These are phyloP conservation scores for Urocolius indicus DNA, from an alignment of 2,113 vertebrate species.

Conservation along the genomic window DNA sequence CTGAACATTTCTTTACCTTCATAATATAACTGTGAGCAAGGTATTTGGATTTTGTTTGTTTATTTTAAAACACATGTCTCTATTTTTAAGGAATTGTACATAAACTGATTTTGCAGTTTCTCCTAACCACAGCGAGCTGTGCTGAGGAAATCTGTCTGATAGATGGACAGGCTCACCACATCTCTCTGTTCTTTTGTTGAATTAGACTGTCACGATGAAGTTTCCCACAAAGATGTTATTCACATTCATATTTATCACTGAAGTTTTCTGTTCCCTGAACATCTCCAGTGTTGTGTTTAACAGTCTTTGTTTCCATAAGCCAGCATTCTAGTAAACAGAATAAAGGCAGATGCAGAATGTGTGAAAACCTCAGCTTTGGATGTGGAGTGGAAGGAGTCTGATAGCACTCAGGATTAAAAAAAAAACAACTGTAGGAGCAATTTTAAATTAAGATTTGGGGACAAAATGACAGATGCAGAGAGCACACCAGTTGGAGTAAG, in stretches of 20 bases:
- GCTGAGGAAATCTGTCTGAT: background rate
- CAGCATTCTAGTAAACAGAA: background rate
- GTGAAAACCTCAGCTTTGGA: background rate
- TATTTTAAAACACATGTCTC: background rate
- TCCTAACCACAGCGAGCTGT: background rate
- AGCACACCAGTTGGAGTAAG: background rate
- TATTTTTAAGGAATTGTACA: background rate
- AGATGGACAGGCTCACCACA: accelerated
- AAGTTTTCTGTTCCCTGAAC: background rate
- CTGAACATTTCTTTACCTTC: background rate
- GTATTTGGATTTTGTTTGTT: background rate
- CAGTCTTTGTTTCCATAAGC: background rate
- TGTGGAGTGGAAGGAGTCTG: background rate
- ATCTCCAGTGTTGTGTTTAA: background rate
- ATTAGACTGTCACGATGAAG: background rate
- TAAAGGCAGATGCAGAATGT: background rate
- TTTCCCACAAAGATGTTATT: background rate
- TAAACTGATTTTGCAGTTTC: background rate
- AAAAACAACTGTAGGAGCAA: background rate
- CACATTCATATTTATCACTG: background rate
- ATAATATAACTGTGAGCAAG: background rate
- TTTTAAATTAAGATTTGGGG: background rate
- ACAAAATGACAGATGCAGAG: slow-evolving; percentile 12
- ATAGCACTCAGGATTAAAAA: background rate
- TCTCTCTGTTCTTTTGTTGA: background rate